Conservation (phyloP, 2,113 vertebrate genomes). For the Gallinago jamesoni region DNA sequence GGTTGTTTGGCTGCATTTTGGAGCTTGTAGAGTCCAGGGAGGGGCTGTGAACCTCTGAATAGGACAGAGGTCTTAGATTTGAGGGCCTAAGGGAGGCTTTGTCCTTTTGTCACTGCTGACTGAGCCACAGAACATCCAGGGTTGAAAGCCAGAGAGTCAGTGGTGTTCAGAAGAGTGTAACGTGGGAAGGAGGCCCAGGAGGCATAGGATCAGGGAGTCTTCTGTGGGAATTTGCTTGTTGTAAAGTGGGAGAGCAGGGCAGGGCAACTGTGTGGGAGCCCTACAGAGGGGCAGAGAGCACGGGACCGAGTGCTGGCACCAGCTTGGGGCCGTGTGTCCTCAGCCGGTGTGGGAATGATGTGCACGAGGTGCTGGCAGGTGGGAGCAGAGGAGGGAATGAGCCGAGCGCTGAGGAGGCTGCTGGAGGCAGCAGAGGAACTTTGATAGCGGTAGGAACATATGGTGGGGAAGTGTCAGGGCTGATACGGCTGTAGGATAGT, state of each 20-base stretch:
- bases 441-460: background rate
- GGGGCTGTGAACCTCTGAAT: background rate
- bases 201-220: background rate
- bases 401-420: background rate
- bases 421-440: background rate
- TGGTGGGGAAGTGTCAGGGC: background rate
- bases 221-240: background rate
- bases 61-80: background rate
- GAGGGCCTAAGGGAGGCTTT: background rate
- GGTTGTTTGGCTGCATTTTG: background rate
- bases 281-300: rapidly evolving
- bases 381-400: background rate
- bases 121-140: background rate
- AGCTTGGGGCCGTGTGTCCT: rapidly evolving
- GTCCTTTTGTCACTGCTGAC: background rate
- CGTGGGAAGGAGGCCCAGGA: background rate
- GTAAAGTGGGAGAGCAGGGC: background rate
- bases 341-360: background rate
- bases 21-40: background rate
- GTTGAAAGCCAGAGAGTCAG: background rate
- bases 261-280: background rate
- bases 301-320: background rate
- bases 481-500: background rate
- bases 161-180: background rate
- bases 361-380: background rate